Conservation (phyloP, 1,140 invertebrate species). For the Eurytemora carolleeae region DNA sequence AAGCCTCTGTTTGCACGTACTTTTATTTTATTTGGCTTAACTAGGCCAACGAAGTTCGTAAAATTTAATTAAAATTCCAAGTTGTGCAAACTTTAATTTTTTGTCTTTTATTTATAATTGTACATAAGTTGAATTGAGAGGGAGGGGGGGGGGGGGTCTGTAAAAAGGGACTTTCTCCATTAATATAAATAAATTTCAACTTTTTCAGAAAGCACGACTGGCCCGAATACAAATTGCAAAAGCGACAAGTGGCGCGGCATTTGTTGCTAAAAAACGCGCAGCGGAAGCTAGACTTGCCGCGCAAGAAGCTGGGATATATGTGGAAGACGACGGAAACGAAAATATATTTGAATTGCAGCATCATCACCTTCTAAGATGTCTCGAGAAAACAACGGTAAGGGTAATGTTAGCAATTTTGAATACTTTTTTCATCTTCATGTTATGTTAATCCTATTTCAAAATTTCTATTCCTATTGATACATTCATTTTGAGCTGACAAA, state of each 20-base stretch:
- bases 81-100: too few relatives aligned
- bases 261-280: slow-evolving; percentile 97
- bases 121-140: too few relatives aligned
- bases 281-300: slow-evolving; percentile 79
- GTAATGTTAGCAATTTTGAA: neutral
- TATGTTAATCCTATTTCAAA: neutral
- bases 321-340: slow-evolving; percentile 67
- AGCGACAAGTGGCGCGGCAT: slow-evolving; percentile 93
- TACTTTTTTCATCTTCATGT: neutral
- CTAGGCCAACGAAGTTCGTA: too few relatives aligned
- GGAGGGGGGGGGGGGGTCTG: neutral
- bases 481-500: neutral
- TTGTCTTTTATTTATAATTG: too few relatives aligned
- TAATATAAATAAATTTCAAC: neutral
- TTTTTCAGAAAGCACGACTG: slow-evolving; percentile 85
- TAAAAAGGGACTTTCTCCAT: neutral
- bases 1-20: too few relatives aligned
- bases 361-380: slow-evolving; percentile 87
- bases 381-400: slow-evolving; percentile 92
- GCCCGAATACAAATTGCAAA: slow-evolving; percentile 94
- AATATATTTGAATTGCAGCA: slow-evolving; percentile 98
- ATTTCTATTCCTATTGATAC: neutral
- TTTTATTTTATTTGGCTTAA: too few relatives aligned
- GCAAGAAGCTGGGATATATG: slow-evolving; percentile 54
- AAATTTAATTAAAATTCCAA: too few relatives aligned